These are phyloP conservation scores for Drosophila histrio DNA, from an alignment of 2,888 invertebrate genomes.

Conservation along the genomic window DNA sequence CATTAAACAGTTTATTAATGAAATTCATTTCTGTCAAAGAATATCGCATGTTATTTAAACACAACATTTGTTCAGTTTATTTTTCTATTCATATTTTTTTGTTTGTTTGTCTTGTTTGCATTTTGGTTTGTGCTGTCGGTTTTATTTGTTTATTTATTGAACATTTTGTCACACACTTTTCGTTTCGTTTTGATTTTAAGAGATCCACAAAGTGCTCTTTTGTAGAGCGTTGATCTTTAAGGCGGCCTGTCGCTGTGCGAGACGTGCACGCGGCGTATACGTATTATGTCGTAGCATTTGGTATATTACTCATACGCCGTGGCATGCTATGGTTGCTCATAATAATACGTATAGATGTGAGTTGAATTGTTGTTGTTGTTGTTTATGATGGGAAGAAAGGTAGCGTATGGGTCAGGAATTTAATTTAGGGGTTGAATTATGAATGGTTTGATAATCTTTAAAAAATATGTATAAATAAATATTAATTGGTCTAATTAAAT, in stretches of 20 bases:
- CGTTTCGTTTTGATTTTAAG: constrained; percentile 48
- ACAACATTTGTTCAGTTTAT: constrained; percentile 26
- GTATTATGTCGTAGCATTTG: constrained; percentile 61
- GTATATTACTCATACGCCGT: constrained; percentile 69
- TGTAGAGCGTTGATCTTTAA: constrained; percentile 54
- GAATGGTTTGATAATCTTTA: not conserved
- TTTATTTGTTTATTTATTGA: constrained; percentile 70
- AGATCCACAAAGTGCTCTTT: constrained; percentile 43
- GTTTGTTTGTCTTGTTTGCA: constrained; percentile 53
- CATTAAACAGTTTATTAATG: constrained; percentile 6
- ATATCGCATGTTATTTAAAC: constrained; percentile 15
- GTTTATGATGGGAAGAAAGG: not conserved
- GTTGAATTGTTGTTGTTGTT: not conserved
- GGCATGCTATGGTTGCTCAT: constrained; percentile 42
- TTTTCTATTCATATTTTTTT: constrained; percentile 66
- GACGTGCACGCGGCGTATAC: constrained; percentile 61
- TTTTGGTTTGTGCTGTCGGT: constrained; percentile 51
- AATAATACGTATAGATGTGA: constrained; percentile 10
- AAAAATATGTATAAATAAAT: no score
- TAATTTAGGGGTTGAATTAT: not conserved
- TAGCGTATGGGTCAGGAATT: not conserved
- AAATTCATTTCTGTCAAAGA: not conserved
- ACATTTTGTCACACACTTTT: constrained; percentile 67
- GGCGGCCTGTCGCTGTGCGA: constrained; percentile 12
- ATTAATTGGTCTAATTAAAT: not conserved